Base-by-base conservation (phyloP, 2,888 invertebrate species). In the Tromatobia lineatoria region DNA sequence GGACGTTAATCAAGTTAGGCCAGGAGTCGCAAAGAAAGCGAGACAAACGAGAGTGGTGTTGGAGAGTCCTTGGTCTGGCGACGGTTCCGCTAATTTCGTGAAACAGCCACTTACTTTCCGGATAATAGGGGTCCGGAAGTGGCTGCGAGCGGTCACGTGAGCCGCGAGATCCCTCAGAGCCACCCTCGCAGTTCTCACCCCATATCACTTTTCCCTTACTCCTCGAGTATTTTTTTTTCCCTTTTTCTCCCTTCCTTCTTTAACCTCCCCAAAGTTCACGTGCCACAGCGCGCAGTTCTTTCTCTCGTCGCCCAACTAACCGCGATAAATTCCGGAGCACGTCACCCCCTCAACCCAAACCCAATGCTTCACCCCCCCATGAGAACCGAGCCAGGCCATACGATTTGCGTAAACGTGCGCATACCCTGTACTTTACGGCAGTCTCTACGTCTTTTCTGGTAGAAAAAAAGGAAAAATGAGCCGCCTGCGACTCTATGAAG, bases 341-440 rank as follows among this genome's bases (percentile, higher is more conserved):
- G 78, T 82, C 77, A 81, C 66, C 82, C 73, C 74, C 38, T 34
- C 69, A 71, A 80, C 42, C 71, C 61, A 20, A 38, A 34, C 20
- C 7, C 66, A 45, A 20, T n/a, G 50, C 59, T 29, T 11, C 1
- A 47, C 50, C 70, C 57, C 77, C 10, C 42, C 70, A 23, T 29
- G 59, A 70, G 29, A 69, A 54, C 61, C 73, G 20, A 66, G 23
- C 54, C 42, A 20, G 80, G 83, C 77, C 84, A 80, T 70, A 83
- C 89, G 90, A 90, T 91, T 91, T 89, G 89, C 90, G 90, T 91
- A 90, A 91, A 91, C 87, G 88, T 77, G 82, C 69, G 71, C 78
- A 29, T 42, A 59, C 50, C 77, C 67, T 29, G 57, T 64, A 80
- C 77, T 80, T 83, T 74, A 67, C 64, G 59, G 61, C 59, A 23